phyloP scores from a whole-genome alignment of 1,140 invertebrate species.

The Ips nitidus region DNA sequence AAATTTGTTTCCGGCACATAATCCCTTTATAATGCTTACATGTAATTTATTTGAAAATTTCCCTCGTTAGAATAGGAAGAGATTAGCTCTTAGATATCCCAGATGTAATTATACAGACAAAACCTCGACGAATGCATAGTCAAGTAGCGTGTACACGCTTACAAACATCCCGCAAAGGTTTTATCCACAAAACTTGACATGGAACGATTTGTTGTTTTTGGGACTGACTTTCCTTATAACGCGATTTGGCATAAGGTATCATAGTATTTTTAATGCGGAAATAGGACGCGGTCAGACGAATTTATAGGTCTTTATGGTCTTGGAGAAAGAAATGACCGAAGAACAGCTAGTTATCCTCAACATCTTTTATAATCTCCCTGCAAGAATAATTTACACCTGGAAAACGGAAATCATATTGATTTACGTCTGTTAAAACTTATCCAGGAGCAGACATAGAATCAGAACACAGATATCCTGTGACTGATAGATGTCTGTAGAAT shows the following conservation, averaged over 20 bases:
- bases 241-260: neutral
- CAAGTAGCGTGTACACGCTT: neutral
- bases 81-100: slow-evolving; percentile 13
- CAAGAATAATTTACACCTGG: no score
- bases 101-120: slow-evolving; percentile 16
- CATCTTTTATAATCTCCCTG: no score
- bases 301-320: no score
- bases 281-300: no score
- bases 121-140: slow-evolving; percentile 17
- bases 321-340: no score
- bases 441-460: no score
- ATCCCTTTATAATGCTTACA: slow-evolving; percentile 15
- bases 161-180: slow-evolving; percentile 12
- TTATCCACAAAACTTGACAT: slow-evolving; percentile 6
- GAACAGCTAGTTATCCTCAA: no score
- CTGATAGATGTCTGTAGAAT: no score
- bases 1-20: slow-evolving; percentile 12
- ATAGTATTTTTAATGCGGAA: no score
- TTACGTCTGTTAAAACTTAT: no score
- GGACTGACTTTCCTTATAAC: neutral
- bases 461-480: no score
- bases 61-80: slow-evolving; percentile 12
- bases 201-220: neutral
- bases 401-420: no score
- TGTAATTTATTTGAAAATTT: slow-evolving; percentile 15